Evolutionary conservation across 2,113 vertebrate species (phyloP), one percentile per base, ranked within the genome.

Genomic region (Ceratotherium simum): DNA sequence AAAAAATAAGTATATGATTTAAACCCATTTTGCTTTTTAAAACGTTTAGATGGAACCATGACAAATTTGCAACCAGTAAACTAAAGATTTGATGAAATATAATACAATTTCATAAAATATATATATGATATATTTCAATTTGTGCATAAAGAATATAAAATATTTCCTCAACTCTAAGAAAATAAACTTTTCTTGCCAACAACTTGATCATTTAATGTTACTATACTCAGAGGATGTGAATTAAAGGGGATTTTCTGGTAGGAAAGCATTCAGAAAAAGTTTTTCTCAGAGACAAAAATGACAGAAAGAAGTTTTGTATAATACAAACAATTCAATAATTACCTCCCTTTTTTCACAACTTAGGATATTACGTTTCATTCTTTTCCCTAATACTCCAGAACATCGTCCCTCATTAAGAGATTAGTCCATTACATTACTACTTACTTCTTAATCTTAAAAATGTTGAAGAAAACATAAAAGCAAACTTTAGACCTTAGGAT

Each of bases 301-400:
- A 79, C 21, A 88, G 48, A 87, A 94, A 83, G 25, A 76, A 82
- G 12, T 31, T 39, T 88, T 73, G 12, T 65, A 58, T 25, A 60
- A 62, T 89, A 92, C 62, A 78, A 96, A 83, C 20, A 92, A 96
- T 78, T 95, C 6, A 95, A 78, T 29, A 89, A 95, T 76, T 72
- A 75, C 7, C 17, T 78, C 31, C 6, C 5, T 64, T 25, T 90
- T 87, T 69, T 73, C 72, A 96, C 21, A 96, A 39, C 72, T 90
- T 90, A 82, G 51, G 84, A 81, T 93, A 85, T 65, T 54, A 60
- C 33, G 4, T 39, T 97, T 91, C 25, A 93, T 64, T 92, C 0
- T 64, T 70, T 64, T 67, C 17, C 46, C 79, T 86, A 65, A 80
- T 73, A 95, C 8, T 85, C 0, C 0, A 86, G 42, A 89, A 89